Evolutionary conservation across 2,797 vertebrate species (phyloP).

Genomic region (Ctenopoma kingsleyae): DNA sequence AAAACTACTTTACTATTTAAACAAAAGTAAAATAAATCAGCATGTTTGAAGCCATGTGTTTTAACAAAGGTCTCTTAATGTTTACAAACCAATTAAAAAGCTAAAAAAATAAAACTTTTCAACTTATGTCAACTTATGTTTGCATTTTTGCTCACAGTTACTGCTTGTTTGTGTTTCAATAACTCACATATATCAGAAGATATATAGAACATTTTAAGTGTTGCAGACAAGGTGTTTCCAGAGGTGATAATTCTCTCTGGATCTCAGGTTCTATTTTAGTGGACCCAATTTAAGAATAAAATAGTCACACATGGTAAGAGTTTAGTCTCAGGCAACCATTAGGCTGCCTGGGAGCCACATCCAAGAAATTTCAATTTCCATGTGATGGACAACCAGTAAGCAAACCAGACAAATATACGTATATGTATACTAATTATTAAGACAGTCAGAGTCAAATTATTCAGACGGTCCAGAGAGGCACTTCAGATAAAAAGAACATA

Average conservation of each 20-base stretch:
- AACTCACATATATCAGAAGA: background rate
- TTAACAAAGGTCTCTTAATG: background rate
- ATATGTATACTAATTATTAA: background rate
- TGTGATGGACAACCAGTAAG: background rate
- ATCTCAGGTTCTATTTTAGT: slow-evolving; percentile 10
- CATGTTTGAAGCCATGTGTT: background rate
- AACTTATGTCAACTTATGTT: background rate
- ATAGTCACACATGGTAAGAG: slow-evolving; percentile 3
- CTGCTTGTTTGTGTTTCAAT: background rate
- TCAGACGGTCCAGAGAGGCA: background rate
- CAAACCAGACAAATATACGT: background rate
- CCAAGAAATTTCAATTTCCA: background rate
- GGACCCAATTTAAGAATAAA: slow-evolving; percentile 19
- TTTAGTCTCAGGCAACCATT: background rate
- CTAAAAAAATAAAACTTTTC: background rate
- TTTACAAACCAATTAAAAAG: slow-evolving; percentile 29
- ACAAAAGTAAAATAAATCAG: background rate
- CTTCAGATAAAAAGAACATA: background rate
- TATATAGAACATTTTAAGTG: slow-evolving; percentile 15
- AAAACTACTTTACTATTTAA: background rate
- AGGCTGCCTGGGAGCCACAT: background rate
- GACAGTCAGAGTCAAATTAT: no score
- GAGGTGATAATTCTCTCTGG: slow-evolving; percentile 17
- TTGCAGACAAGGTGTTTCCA: slow-evolving; percentile 13
- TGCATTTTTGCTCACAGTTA: no score